phyloP scores from a whole-genome alignment of 2,113 vertebrate species.

The Ammospiza nelsoni region DNA sequence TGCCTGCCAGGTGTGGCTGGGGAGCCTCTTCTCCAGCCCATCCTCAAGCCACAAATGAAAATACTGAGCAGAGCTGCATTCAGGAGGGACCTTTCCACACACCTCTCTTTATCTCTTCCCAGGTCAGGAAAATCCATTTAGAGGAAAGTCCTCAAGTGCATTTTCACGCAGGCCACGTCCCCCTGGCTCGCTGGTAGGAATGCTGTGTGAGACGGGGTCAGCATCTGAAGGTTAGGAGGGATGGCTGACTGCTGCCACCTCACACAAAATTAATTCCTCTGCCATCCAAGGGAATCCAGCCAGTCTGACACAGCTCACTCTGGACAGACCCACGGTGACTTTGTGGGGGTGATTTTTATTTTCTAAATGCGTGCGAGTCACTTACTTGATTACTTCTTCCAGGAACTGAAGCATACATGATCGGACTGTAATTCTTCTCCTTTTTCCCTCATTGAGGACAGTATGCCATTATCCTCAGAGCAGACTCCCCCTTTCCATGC shows the following conservation, averaged over 20 bases:
- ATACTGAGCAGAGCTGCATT: background rate
- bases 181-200: background rate
- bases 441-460: background rate
- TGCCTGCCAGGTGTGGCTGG: background rate
- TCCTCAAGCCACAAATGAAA: background rate
- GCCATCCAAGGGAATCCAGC: background rate
- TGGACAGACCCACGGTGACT: background rate
- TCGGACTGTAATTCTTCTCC: background rate
- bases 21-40: background rate
- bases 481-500: background rate
- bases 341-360: background rate
- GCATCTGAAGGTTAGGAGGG: background rate
- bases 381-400: slow-evolving; percentile 3
- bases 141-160: background rate
- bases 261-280: background rate
- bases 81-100: background rate
- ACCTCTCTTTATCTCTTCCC: background rate
- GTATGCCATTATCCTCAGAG: background rate
- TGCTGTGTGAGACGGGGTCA: rapidly evolving
- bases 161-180: background rate
- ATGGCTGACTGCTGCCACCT: background rate
- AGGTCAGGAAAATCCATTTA: background rate
- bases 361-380: background rate
- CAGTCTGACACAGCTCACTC: background rate
- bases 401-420: background rate